These are phyloP conservation scores for Nomada fabriciana DNA, from an alignment of 2,888 invertebrate species.

Conservation along the genomic window DNA sequence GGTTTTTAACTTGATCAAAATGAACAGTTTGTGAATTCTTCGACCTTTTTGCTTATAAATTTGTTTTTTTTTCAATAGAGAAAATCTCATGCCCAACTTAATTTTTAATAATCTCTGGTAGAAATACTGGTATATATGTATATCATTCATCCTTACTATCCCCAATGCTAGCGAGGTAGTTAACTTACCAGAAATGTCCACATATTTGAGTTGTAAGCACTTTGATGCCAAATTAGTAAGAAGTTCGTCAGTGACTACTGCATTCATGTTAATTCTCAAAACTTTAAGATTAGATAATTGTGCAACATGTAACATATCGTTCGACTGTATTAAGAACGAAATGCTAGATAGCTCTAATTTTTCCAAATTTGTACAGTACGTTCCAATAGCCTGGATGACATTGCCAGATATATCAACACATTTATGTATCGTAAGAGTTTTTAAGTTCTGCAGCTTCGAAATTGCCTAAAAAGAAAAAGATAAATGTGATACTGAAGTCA, in stretches of 20 bases:
- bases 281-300: constrained; percentile 84
- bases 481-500: not conserved
- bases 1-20: too few relatives aligned
- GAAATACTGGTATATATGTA: too few relatives aligned
- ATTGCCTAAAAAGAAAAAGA: constrained; percentile 70
- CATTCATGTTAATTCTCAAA: constrained; percentile 85
- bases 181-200: constrained; percentile 76
- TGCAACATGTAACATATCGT: constrained; percentile 81
- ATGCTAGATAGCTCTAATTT: constrained; percentile 70
- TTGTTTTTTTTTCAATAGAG: too few relatives aligned
- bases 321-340: constrained; percentile 80
- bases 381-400: constrained; percentile 72
- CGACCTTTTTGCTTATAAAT: too few relatives aligned
- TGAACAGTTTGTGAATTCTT: too few relatives aligned
- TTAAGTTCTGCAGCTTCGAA: constrained; percentile 69
- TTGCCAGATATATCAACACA: constrained; percentile 71
- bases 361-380: constrained; percentile 69
- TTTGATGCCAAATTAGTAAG: constrained; percentile 84
- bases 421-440: constrained; percentile 69
- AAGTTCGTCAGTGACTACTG: constrained; percentile 85
- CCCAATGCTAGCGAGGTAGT: too few relatives aligned
- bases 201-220: constrained; percentile 71
- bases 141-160: too few relatives aligned
- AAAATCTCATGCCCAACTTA: too few relatives aligned
- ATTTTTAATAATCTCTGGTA: too few relatives aligned